Conservation (phyloP, 2,113 vertebrate genomes). For the Prietella phreatophila region DNA sequence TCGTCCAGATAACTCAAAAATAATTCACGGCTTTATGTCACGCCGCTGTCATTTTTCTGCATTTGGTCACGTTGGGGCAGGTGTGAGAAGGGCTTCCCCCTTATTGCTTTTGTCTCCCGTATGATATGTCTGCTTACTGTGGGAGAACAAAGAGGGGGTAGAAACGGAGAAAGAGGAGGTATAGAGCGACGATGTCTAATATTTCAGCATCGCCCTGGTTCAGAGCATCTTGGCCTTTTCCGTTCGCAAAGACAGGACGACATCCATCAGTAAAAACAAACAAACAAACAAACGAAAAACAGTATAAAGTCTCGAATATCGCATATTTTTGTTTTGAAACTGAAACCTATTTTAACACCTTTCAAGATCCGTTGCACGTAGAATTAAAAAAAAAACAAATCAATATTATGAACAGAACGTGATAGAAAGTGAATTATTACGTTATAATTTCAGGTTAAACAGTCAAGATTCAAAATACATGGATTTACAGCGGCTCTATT, state of each 20-base stretch:
- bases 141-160: constrained; percentile 53
- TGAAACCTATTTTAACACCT: not conserved
- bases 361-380: not conserved
- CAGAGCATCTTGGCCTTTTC: constrained; percentile 4
- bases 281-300: not conserved
- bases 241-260: not conserved
- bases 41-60: constrained; percentile 77
- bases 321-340: not conserved
- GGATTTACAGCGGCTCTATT: not conserved
- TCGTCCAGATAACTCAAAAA: constrained; percentile 88
- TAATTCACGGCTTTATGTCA: constrained; percentile 84
- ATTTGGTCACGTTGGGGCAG: constrained; percentile 73
- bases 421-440: not conserved
- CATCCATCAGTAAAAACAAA: not conserved
- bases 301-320: constrained; percentile 8
- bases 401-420: not conserved
- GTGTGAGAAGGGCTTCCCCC: constrained; percentile 64
- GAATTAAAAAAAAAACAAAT: not conserved
- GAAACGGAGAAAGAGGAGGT: constrained; percentile 8
- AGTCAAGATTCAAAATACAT: not conserved
- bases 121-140: constrained; percentile 72
- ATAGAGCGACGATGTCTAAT: not conserved
- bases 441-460: not conserved
- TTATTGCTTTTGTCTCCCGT: constrained; percentile 77
- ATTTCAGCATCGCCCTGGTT: constrained; percentile 11